Evolutionary conservation across 1,140 invertebrate genomes (phyloP).

Genomic region (Ooceraea biroi): DNA sequence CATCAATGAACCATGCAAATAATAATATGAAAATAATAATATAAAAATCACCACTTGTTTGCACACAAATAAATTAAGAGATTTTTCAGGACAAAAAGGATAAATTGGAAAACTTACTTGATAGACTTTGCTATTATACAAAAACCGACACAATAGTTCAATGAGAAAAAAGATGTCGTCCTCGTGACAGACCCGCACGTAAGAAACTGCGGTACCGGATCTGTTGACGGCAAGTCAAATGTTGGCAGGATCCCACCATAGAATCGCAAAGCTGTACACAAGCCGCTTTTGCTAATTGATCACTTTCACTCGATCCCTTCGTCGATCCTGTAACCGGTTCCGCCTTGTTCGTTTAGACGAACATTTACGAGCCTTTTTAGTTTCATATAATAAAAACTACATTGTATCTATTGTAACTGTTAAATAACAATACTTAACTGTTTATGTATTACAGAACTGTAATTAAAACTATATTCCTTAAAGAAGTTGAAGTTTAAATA

Average conservation of each 20-base stretch:
- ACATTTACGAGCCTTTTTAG: conserved; percentile 9
- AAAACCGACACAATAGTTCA: not conserved
- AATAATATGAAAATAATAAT: not conserved
- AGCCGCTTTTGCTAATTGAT: conserved; percentile 78
- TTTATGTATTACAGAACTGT: too few species aligned
- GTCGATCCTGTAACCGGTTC: conserved; percentile 52
- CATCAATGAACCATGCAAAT: not conserved
- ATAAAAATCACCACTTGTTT: not conserved
- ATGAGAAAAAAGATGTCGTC: conserved; percentile 28
- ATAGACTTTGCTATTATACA: not conserved
- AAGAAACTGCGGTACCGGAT: conserved; percentile 75
- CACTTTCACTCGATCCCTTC: conserved; percentile 82
- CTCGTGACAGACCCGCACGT: conserved; percentile 68
- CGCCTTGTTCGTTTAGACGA: conserved; percentile 27
- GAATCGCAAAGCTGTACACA: conserved; percentile 71
- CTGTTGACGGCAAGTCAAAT: conserved; percentile 67
- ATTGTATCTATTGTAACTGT: not conserved
- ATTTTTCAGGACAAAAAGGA: too few species aligned
- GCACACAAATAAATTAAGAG: too few species aligned
- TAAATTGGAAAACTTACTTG: conserved; percentile 25
- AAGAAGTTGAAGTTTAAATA: too few species aligned
- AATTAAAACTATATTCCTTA: too few species aligned
- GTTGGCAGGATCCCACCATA: conserved; percentile 79
- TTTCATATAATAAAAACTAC: conserved; percentile 13
- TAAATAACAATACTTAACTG: too few species aligned